phyloP scores from a whole-genome alignment of 2,797 vertebrate genomes.

The Melanotaenia boesemani region DNA sequence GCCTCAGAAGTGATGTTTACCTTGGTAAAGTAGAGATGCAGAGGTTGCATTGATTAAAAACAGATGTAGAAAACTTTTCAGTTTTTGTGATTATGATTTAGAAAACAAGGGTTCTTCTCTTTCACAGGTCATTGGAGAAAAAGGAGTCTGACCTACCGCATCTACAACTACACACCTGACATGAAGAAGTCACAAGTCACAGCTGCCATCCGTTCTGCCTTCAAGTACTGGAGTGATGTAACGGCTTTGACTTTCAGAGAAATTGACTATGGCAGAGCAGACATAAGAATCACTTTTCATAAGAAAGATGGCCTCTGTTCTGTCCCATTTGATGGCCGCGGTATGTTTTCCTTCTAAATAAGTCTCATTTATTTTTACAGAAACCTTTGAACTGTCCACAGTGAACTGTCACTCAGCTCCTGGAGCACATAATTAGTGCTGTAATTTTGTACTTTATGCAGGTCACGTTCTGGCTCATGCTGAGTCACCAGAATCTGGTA shows the following conservation, averaged over 20 bases:
- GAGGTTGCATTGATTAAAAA: background rate
- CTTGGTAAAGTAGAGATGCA: background rate
- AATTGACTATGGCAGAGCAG: constrained; percentile 81
- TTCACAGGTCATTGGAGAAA: constrained; percentile 87
- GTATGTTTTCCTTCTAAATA: constrained; percentile 67
- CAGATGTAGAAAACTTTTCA: background rate
- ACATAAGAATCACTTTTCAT: constrained; percentile 90
- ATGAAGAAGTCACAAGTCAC: constrained; percentile 74
- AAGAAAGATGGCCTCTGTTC: constrained; percentile 78
- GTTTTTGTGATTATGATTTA: background rate
- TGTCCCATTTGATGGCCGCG: constrained; percentile 87
- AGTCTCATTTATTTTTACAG: background rate
- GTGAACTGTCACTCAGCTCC: background rate
- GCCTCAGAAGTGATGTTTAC: background rate
- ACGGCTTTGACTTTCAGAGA: constrained; percentile 86
- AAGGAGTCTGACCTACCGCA: constrained; percentile 86
- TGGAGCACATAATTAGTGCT: background rate
- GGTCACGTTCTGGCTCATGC: constrained; percentile 90
- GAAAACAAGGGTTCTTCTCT: background rate
- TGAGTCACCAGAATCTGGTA: constrained; percentile 87
- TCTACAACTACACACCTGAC: constrained; percentile 87
- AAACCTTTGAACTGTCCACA: background rate
- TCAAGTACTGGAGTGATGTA: constrained; percentile 89
- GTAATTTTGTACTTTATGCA: constrained; percentile 50
- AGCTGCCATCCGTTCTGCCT: constrained; percentile 84